These are phyloP conservation scores for Panorpa germanica DNA, from an alignment of 2,888 invertebrate species.

Conservation along the genomic window DNA sequence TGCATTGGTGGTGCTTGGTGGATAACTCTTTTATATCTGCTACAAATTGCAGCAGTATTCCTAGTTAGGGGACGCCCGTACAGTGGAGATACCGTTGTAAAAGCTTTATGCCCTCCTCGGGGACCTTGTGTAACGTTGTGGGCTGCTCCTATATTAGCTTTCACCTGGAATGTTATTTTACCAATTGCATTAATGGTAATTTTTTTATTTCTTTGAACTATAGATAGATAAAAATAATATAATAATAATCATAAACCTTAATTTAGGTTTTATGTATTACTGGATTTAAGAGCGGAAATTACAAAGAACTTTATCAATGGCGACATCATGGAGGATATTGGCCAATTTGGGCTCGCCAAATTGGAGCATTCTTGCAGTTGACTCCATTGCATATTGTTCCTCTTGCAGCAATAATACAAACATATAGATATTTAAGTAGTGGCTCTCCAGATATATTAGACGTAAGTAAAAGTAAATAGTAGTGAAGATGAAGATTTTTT, in stretches of 20 bases:
- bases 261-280: conserved; percentile 40
- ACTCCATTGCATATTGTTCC: conserved; percentile 57
- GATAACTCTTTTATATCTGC: conserved; percentile 58
- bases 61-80: conserved; percentile 74
- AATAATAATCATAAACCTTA: too few relatives aligned
- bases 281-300: conserved; percentile 51
- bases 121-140: conserved; percentile 30
- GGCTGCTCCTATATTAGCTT: conserved; percentile 51
- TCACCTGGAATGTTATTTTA: conserved; percentile 75
- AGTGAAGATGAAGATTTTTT: conserved; percentile 8
- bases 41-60: conserved; percentile 66
- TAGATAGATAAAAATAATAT: too few relatives aligned
- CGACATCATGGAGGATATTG: conserved; percentile 49
- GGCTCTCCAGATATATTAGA: conserved; percentile 78
- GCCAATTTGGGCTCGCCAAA: conserved; percentile 60
- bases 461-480: conserved; percentile 30
- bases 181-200: conserved; percentile 63
- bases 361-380: conserved; percentile 60
- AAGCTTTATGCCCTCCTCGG: conserved; percentile 24
- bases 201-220: conserved; percentile 7
- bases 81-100: conserved; percentile 36
- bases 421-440: conserved; percentile 46
- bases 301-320: conserved; percentile 47
- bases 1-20: conserved; percentile 75
- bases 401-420: conserved; percentile 47